phyloP scores from a whole-genome alignment of 2,797 vertebrate genomes.

The Anomalospiza imberbis region DNA sequence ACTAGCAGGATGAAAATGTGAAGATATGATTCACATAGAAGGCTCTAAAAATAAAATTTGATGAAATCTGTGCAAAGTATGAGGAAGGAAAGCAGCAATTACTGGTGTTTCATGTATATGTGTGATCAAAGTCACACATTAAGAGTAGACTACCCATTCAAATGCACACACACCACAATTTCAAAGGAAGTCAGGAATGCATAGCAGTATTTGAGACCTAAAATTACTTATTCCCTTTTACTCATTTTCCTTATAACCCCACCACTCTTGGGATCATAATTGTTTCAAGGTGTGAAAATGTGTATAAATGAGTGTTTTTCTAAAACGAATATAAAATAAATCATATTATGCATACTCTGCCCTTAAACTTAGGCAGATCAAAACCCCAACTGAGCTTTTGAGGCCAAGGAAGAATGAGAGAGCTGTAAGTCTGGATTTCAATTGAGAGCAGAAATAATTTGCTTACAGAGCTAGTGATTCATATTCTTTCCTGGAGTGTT shows the following conservation, averaged over 20 bases:
- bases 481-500: neutral
- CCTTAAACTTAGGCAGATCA: neutral
- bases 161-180: neutral
- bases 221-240: neutral
- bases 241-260: neutral
- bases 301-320: neutral
- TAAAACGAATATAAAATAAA: neutral
- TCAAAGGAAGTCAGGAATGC: neutral
- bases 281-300: slow-evolving; percentile 25
- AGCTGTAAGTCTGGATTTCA: neutral
- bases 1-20: neutral
- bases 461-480: neutral
- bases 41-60: neutral
- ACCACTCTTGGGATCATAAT: neutral
- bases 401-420: neutral
- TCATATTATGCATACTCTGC: neutral
- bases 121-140: neutral
- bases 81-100: neutral
- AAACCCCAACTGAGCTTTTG: neutral
- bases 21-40: neutral
- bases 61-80: neutral
- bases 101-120: neutral
- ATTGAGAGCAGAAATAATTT: neutral
- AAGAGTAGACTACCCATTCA: neutral
- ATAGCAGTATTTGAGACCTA: neutral